Evolutionary conservation across 2,797 vertebrate genomes (phyloP).

Genomic region (Nyctibius grandis): DNA sequence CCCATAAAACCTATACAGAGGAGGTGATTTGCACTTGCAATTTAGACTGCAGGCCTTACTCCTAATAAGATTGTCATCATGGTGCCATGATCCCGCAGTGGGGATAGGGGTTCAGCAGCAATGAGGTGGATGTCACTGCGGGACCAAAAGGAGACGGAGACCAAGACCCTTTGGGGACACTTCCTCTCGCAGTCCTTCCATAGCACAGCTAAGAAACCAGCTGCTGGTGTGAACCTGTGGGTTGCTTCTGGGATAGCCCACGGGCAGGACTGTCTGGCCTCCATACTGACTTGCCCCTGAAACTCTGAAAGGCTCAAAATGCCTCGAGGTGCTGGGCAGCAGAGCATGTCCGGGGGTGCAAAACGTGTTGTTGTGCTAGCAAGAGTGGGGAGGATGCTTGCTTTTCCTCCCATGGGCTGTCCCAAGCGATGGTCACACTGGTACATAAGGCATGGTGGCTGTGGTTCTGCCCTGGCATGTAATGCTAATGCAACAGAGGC

Average conservation of each 20-base stretch:
- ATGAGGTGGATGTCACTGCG: neutral
- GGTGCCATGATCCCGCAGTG: fast-evolving
- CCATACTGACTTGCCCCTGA: neutral
- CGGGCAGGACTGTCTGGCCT: neutral
- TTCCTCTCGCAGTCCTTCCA: neutral
- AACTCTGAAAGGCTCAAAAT: neutral
- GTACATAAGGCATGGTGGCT: neutral
- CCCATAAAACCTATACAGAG: neutral
- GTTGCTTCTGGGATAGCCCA: neutral
- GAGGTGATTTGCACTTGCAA: neutral
- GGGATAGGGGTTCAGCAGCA: neutral
- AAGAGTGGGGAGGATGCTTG: neutral
- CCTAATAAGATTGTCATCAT: neutral
- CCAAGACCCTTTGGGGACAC: neutral
- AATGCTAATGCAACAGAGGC: neutral
- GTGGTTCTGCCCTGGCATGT: neutral
- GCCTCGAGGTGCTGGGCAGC: neutral
- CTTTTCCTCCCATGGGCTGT: neutral
- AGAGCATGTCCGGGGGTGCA: neutral
- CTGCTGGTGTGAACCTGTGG: neutral
- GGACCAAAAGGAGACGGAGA: neutral
- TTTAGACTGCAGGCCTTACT: neutral
- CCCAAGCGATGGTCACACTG: neutral
- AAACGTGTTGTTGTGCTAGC: neutral
- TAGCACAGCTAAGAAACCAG: neutral